Percentiles rank a stretch among this genome's conserved stretches.
Conservation (phyloP, 2,113 vertebrate species). For the Arvicanthis niloticus region DNA sequence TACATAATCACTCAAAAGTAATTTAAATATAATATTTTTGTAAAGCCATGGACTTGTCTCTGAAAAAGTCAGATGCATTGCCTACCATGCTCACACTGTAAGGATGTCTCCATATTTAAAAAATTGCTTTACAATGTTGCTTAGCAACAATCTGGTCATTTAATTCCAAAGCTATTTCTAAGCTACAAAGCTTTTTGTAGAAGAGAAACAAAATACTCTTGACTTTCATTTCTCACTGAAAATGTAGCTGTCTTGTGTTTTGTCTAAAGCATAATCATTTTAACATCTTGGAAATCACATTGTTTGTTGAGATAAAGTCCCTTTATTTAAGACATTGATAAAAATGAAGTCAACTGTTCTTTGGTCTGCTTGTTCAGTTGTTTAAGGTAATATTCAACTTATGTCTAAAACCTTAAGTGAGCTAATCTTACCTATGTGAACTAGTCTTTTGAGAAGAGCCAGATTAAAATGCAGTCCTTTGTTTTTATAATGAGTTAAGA, state of each 20-base stretch:
- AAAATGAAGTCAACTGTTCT: slow-evolving; percentile 26
- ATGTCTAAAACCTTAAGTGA: background rate
- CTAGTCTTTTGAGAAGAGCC: slow-evolving; percentile 39
- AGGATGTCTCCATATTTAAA: slow-evolving; percentile 70
- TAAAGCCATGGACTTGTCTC: background rate
- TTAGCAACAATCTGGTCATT: slow-evolving; percentile 84
- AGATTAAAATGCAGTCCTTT: slow-evolving; percentile 31
- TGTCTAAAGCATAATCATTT: background rate
- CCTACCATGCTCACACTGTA: slow-evolving; percentile 62
- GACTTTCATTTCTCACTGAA: background rate
- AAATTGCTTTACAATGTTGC: slow-evolving; percentile 78
- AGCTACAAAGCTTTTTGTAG: slow-evolving; percentile 71
- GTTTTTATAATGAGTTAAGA: slow-evolving; percentile 28
- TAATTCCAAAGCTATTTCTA: slow-evolving; percentile 78
- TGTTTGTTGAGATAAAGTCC: slow-evolving; percentile 9
- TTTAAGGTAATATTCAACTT: background rate
- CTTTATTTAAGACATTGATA: slow-evolving; percentile 37
- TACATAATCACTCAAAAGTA: slow-evolving; percentile 14
- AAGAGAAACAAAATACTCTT: slow-evolving; percentile 44
- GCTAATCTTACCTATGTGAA: background rate
- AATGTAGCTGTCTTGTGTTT: background rate
- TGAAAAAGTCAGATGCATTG: background rate
- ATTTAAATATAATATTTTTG: slow-evolving; percentile 40
- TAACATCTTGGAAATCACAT: slow-evolving; percentile 35
- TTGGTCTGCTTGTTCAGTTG: background rate